Evolutionary conservation across 1,140 invertebrate genomes (phyloP), one percentile per base, ranked within the genome.

Genomic region (Mylabris phalerata): DNA sequence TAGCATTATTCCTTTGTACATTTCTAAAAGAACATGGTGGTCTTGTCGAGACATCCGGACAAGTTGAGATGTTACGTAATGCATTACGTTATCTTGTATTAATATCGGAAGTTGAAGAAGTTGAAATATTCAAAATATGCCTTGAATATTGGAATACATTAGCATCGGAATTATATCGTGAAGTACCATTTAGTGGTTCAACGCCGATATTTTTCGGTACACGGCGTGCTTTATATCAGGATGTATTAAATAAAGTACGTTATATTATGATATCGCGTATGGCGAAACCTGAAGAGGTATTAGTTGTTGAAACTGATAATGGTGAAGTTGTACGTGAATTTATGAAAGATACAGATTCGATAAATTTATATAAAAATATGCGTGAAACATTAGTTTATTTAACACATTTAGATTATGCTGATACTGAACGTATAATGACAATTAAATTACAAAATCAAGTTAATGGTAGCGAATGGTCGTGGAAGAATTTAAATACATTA

Each of bases 291-390:
- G 98, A 99, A 77, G 98, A 99, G 80, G 98, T 99, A 4, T 80
- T 99, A n/a, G 95, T 99, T 51, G 97, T 99, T n/a, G 97, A 99
- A 77, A 99, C 99, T 82, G 98, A 99, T 75, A 98, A 99, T 77
- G 98, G 98, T 26, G 98, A 99, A 79, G 96, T 99, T 50, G 96
- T 99, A 2, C 78, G 98, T 48, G 98, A 99, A 76, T 98, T 99
- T 72, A 98, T 99, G 93, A 98, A 98, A 77, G 98, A 99, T 75
- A 99, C 98, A 43, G 98, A 99, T 80, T 93, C 96, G 7, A 98
- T 99, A 64, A 98, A 98, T 78, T 81, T 99, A 67, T 99, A 99
- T 76, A 99, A 98, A 78, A 99, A 96, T 71, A 99, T 99, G 98
- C 83, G 96, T 63, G 98, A 99, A 78, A 98, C 95, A 43, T 80